These are phyloP conservation scores for Planococcus citri DNA, from an alignment of 1,140 invertebrate species.

Conservation along the genomic window DNA sequence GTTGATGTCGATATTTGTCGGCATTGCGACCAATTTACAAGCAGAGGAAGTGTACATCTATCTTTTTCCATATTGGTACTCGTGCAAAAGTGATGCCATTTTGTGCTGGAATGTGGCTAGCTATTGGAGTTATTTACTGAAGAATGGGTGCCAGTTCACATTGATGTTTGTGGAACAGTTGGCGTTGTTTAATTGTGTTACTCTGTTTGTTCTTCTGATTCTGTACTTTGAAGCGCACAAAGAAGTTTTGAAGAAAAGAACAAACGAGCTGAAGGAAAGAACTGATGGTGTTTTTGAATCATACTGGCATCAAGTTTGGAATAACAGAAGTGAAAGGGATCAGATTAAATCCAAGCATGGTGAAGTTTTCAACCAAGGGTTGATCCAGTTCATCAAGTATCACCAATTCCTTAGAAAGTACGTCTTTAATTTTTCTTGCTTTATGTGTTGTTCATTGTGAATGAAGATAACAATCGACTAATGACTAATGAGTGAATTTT, in stretches of 20 bases:
- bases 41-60: background rate
- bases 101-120: background rate
- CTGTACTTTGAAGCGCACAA: background rate
- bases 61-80: background rate
- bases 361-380: background rate
- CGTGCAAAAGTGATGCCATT: background rate
- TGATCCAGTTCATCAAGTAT: background rate
- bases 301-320: background rate
- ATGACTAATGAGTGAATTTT: background rate
- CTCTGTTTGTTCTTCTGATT: background rate
- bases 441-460: no score
- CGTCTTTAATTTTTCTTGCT: background rate
- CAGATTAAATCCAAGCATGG: background rate
- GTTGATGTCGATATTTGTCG: background rate
- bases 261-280: background rate
- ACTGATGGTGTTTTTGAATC: background rate
- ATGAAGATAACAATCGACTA: no score
- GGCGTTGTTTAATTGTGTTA: background rate
- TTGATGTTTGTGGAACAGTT: background rate
- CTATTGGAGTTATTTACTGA: background rate
- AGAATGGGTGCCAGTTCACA: background rate
- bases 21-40: background rate
- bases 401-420: background rate
- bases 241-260: background rate
- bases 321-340: background rate